phyloP scores from a whole-genome alignment of 1,140 invertebrate species.

The Nasonia longicornis region DNA sequence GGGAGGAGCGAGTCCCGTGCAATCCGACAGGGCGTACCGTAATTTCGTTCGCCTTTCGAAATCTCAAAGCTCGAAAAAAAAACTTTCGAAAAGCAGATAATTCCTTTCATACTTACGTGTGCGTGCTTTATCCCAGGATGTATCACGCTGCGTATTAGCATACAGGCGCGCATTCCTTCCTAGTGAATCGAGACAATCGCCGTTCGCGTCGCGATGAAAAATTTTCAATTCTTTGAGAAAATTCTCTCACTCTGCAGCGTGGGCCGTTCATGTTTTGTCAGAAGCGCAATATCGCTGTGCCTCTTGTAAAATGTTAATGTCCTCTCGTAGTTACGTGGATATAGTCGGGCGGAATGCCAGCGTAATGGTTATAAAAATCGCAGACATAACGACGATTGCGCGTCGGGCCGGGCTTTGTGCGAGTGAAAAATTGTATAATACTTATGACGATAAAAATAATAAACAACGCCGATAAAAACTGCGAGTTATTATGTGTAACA shows the following conservation, averaged over 20 bases:
- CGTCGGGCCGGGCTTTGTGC: neutral
- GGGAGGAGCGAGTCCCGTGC: neutral
- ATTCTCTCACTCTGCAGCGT: neutral
- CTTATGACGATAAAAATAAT: neutral
- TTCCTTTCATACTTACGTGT: neutral
- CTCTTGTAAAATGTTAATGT: constrained; percentile 3
- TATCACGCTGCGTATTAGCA: neutral
- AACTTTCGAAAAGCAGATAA: neutral
- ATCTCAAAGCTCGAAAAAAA: neutral
- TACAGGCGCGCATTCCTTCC: neutral
- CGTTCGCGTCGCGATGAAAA: neutral
- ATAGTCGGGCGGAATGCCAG: neutral
- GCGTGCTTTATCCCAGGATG: too few relatives aligned
- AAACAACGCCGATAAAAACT: neutral
- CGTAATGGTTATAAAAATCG: neutral
- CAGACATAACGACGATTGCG: neutral
- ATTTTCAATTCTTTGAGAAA: neutral
- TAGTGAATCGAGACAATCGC: neutral
- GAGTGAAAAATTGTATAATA: neutral
- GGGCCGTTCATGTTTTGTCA: neutral
- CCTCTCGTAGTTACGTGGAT: too few relatives aligned
- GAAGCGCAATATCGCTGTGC: neutral
- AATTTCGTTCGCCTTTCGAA: neutral
- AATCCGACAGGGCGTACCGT: neutral
- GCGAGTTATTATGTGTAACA: neutral